Conservation (phyloP, 1,140 invertebrate species). For the Phenacoccus solenopsis region DNA sequence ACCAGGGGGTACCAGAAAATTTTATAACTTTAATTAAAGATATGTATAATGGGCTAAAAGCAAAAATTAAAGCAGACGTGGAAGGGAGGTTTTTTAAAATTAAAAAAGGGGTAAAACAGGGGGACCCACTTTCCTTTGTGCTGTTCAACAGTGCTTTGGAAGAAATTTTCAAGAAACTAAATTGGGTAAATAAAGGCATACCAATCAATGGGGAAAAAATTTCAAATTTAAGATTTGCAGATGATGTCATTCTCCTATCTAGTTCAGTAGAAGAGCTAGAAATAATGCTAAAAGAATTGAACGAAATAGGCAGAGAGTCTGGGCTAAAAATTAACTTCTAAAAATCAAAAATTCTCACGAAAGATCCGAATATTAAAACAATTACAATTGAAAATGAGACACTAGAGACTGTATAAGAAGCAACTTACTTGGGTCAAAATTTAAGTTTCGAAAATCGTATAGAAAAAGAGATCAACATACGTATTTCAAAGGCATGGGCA, state of each 20-base stretch:
- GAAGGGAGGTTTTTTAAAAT: neutral
- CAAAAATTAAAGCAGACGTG: neutral
- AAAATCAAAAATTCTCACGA: slow-evolving; percentile 19
- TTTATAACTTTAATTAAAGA: slow-evolving; percentile 5
- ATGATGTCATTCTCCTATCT: slow-evolving; percentile 29
- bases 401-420: slow-evolving; percentile 14
- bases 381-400: neutral
- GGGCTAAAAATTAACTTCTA: slow-evolving; percentile 19
- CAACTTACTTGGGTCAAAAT: slow-evolving; percentile 1
- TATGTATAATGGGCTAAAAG: neutral
- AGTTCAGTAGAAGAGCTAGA: slow-evolving; percentile 12
- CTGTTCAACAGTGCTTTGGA: slow-evolving; percentile 25
- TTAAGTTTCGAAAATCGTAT: neutral
- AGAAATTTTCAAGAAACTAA: slow-evolving; percentile 25
- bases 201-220: slow-evolving; percentile 28
- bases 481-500: slow-evolving; percentile 18
- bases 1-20: neutral
- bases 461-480: slow-evolving; percentile 10
- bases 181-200: slow-evolving; percentile 24
- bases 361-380: neutral
- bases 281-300: slow-evolving; percentile 14
- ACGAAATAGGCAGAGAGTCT: neutral
- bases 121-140: slow-evolving; percentile 23
- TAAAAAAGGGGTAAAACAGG: slow-evolving; percentile 21
- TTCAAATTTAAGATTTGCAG: slow-evolving; percentile 31